phyloP scores from a whole-genome alignment of 2,113 vertebrate genomes.

The Sinocyclocheilus anophthalmus region DNA sequence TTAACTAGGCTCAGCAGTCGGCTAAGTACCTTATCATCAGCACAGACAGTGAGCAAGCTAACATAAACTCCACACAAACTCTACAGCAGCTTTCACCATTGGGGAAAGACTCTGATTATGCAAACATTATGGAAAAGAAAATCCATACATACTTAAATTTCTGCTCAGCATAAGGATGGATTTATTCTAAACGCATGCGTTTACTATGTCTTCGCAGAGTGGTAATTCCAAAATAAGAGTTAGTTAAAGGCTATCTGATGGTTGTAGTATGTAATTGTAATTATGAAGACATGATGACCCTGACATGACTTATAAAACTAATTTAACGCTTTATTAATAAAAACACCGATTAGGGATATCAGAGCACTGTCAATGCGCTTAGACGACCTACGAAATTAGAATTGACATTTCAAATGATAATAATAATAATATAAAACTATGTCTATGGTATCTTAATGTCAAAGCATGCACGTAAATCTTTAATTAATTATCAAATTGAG shows the following conservation, averaged over 20 bases:
- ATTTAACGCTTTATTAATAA: conserved; percentile 23
- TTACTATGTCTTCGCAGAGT: background rate
- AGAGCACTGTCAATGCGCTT: background rate
- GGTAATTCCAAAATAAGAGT: conserved; percentile 4
- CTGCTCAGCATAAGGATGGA: background rate
- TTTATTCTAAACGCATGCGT: background rate
- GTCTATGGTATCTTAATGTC: background rate
- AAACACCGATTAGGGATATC: conserved; percentile 20
- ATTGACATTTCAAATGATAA: conserved; percentile 7
- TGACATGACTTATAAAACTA: conserved; percentile 36
- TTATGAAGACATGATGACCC: conserved; percentile 35
- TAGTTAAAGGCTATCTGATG: conserved; percentile 28
- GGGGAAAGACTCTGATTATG: background rate
- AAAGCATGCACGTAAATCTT: background rate
- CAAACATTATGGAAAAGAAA: background rate
- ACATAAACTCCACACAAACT: conserved; percentile 4
- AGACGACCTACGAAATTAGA: background rate
- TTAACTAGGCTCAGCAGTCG: conserved; percentile 40
- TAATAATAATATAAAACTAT: background rate
- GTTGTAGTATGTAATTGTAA: conserved; percentile 35
- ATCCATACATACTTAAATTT: background rate
- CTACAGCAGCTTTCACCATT: background rate
- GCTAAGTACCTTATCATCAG: conserved; percentile 37
- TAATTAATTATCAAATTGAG: background rate
- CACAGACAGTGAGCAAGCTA: conserved; percentile 10